These are phyloP conservation scores for Adelges cooleyi DNA, from an alignment of 1,140 invertebrate species.

Conservation along the genomic window DNA sequence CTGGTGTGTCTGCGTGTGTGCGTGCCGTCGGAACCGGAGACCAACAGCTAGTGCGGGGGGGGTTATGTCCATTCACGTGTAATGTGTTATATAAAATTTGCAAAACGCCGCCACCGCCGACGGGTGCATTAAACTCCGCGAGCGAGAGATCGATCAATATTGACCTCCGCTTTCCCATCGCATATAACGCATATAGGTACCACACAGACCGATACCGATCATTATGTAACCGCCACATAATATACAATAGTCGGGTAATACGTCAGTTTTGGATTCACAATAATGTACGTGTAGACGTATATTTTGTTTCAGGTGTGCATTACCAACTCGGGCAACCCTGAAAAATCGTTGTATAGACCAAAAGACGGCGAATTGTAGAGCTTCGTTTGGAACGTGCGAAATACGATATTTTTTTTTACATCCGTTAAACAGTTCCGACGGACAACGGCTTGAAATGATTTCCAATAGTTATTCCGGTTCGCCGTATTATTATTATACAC, in stretches of 20 bases:
- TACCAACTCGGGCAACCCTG: not conserved
- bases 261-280: too few species aligned
- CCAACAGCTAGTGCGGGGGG: not conserved
- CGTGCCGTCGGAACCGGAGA: not conserved
- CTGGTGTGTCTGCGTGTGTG: too few species aligned
- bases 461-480: too few species aligned
- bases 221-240: not conserved
- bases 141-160: slow-evolving; percentile 13
- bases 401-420: not conserved
- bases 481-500: too few species aligned
- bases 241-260: too few species aligned
- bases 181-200: not conserved
- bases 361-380: slow-evolving; percentile 8
- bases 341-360: slow-evolving; percentile 3
- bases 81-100: not conserved
- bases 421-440: too few species aligned
- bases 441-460: too few species aligned
- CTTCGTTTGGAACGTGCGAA: not conserved
- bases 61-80: not conserved
- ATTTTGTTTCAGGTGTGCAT: slow-evolving; percentile 3
- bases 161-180: not conserved
- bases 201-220: too few species aligned
- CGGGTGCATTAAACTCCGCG: not conserved
- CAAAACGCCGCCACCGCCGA: not conserved
- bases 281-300: too few species aligned